phyloP scores from a whole-genome alignment of 1,140 invertebrate species.

The Cherax quadricarinatus region DNA sequence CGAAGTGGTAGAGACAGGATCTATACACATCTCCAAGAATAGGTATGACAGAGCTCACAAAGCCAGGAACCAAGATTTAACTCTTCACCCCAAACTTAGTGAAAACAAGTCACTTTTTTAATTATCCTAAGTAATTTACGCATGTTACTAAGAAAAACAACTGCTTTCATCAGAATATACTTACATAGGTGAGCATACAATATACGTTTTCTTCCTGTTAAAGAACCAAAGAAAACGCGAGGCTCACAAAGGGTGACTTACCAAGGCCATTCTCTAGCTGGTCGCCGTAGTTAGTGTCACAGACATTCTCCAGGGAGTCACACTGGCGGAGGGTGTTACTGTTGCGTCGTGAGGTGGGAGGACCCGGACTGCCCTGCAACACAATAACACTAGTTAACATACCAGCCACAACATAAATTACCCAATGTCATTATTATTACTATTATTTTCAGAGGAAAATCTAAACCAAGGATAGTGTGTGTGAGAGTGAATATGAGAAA shows the following conservation, averaged over 20 bases:
- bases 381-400: neutral
- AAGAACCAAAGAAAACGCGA: neutral
- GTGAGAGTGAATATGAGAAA: neutral
- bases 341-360: constrained; percentile 25
- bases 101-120: too few species aligned
- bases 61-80: too few species aligned
- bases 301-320: constrained; percentile 58
- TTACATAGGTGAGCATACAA: too few species aligned
- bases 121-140: too few species aligned
- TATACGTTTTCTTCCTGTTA: neutral
- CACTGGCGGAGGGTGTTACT: constrained; percentile 51
- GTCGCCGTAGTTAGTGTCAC: constrained; percentile 18
- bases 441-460: too few species aligned
- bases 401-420: neutral
- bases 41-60: too few species aligned
- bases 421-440: too few species aligned
- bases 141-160: too few species aligned
- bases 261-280: constrained; percentile 61
- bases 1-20: too few species aligned
- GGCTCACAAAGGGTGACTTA: neutral
- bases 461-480: neutral
- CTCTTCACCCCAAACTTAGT: too few species aligned
- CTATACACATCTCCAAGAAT: too few species aligned
- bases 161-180: too few species aligned
- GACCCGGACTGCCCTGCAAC: constrained; percentile 35